Percentiles rank a stretch among this genome's conserved stretches.
phyloP scores from a whole-genome alignment of 2,888 invertebrate genomes.

The Syrista parreyssii region DNA sequence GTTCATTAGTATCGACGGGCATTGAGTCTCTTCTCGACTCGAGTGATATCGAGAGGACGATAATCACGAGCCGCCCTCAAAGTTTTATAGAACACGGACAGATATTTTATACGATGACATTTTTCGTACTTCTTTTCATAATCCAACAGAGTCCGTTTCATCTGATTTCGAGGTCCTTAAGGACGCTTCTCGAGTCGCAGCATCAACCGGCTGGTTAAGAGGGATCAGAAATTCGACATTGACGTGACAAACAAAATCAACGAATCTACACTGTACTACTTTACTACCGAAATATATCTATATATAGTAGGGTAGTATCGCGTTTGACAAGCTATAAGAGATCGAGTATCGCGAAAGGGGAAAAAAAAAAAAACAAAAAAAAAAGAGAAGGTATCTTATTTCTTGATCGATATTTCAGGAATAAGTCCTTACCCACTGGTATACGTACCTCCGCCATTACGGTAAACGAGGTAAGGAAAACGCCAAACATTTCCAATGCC shows the following conservation, averaged over 20 bases:
- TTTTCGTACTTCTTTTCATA: neutral
- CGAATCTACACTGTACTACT: too few species aligned
- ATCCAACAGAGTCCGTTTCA: neutral
- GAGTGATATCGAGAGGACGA: neutral
- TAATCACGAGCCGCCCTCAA: neutral
- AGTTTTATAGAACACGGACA: neutral
- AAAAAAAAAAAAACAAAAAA: neutral
- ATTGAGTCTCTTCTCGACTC: neutral
- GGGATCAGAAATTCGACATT: neutral
- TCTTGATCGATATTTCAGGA: constrained; percentile 8
- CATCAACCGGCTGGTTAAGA: neutral
- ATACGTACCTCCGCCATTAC: constrained; percentile 81
- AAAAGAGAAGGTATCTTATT: constrained; percentile 1
- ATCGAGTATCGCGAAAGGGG: constrained; percentile 18
- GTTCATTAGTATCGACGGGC: neutral
- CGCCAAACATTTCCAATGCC: constrained; percentile 85
- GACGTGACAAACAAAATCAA: neutral
- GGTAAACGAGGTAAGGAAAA: constrained; percentile 82
- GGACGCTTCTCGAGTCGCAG: too few species aligned
- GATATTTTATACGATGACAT: neutral
- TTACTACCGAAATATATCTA: neutral
- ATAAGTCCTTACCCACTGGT: constrained; percentile 2
- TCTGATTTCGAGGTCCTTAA: neutral
- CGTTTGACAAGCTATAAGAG: neutral
- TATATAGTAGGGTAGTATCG: neutral